phyloP scores from a whole-genome alignment of 2,888 invertebrate species.

The Caenorhabditis wallacei region DNA sequence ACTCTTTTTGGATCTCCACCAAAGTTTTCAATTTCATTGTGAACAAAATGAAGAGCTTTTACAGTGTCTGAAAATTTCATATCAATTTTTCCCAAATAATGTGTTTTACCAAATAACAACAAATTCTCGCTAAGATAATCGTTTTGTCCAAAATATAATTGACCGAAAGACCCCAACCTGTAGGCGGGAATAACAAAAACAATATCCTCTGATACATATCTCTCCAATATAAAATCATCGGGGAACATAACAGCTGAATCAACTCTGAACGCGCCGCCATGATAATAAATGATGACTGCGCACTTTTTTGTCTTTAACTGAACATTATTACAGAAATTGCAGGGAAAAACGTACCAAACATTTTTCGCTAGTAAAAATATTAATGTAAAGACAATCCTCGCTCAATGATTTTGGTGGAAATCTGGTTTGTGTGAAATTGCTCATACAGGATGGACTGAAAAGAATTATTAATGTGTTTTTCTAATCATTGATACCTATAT shows the following conservation, averaged over 20 bases:
- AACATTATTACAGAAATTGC: not conserved
- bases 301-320: conserved; percentile 57
- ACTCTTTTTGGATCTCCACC: conserved; percentile 47
- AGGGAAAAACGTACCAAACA: not conserved
- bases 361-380: conserved; percentile 3
- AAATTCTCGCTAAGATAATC: conserved; percentile 67
- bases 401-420: not conserved
- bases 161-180: conserved; percentile 74
- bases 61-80: conserved; percentile 16
- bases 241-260: conserved; percentile 73
- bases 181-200: conserved; percentile 74
- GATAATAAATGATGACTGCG: conserved; percentile 73
- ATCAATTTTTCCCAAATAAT: not conserved
- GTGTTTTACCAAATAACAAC: conserved; percentile 65
- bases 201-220: conserved; percentile 68
- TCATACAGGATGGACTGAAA: too few species aligned
- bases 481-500: not conserved
- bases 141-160: conserved; percentile 68
- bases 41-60: conserved; percentile 28
- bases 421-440: too few species aligned
- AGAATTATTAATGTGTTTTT: too few species aligned
- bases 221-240: conserved; percentile 67
- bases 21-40: conserved; percentile 45
- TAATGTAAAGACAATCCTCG: conserved; percentile 12
- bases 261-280: conserved; percentile 71